These are phyloP conservation scores for Ibycter americanus DNA, from an alignment of 2,797 vertebrate genomes.

Conservation along the genomic window DNA sequence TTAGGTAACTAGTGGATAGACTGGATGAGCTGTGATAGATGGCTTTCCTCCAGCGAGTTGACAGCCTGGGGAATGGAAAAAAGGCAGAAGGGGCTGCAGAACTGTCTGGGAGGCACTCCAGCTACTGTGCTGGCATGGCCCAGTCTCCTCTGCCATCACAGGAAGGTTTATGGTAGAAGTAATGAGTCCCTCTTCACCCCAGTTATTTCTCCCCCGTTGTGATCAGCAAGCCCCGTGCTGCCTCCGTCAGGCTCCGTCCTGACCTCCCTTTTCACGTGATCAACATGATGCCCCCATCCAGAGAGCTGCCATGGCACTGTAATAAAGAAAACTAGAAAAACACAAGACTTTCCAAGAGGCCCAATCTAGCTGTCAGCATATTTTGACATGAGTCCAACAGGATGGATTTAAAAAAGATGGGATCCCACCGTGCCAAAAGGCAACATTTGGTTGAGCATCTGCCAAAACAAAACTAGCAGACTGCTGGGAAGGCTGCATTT, in stretches of 20 bases:
- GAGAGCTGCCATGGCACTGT: not conserved
- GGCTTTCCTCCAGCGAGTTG: not conserved
- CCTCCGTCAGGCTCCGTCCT: not conserved
- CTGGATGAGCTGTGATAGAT: not conserved
- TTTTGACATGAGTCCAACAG: not conserved
- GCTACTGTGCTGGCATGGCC: not conserved
- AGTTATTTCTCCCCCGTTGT: not conserved
- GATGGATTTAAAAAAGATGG: not conserved
- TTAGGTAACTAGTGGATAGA: not conserved
- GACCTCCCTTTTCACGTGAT: not conserved
- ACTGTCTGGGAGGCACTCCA: not conserved
- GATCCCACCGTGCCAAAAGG: not conserved
- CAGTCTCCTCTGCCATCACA: rapidly evolving
- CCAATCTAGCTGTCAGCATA: not conserved
- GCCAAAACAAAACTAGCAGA: constrained; percentile 34
- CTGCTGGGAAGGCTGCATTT: not conserved
- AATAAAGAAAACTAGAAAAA: not conserved
- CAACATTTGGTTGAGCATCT: constrained; percentile 49
- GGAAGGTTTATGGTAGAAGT: not conserved
- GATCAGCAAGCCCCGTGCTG: not conserved
- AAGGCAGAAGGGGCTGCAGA: not conserved
- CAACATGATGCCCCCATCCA: not conserved
- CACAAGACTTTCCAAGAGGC: not conserved
- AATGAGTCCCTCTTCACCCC: not conserved
- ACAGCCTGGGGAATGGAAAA: not conserved